Evolutionary conservation across 2,797 vertebrate species (phyloP), one percentile per base, ranked within the genome.

Genomic region (Leptatherina wallacei): DNA sequence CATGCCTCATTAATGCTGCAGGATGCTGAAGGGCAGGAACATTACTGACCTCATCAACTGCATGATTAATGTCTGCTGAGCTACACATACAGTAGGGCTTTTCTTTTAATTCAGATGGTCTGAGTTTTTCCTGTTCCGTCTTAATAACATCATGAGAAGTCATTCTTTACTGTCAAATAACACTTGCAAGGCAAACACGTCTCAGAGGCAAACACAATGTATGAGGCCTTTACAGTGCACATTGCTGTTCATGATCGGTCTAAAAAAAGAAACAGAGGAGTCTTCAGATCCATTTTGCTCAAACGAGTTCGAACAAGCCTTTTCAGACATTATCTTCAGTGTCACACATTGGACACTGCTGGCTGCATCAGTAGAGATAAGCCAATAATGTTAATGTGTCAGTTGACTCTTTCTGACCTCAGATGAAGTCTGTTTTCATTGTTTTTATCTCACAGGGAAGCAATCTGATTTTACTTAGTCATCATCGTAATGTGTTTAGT

Each of bases 291-390:
- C 73, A 44, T 85, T 88, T 85, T 75, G 38, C 64, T 72, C 60
- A 29, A 16, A 62, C 67, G 65, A 56, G 81, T 80, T 77, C 65
- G 72, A 74, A 89, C 71, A 64, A 68, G 78, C 57, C 63, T 68
- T 74, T 35, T 49, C 58, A 24, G 24, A 51, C 44, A 71, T 73
- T 71, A 82, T 85, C 71, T 69, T 75, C 57, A 66, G 42, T 81
- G 54, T 77, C 70, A 78, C 82, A 69, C 67, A 40, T 61, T 80
- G 0, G 18, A 67, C 40, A 16, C 30, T 22, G 54, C 65, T 38
- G 60, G 65, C 77, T 78, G 68, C 66, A 73, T 78, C 77, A 54
- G 66, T 59, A 62, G 49, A 69, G 80, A 88, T 82, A 83, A 89
- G 81, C 66, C 59, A 73, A 55, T 76, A 65, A 72, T 73, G 65